These are phyloP conservation scores for Pseudochirops cupreus DNA, from an alignment of 2,797 vertebrate genomes.

Conservation along the genomic window DNA sequence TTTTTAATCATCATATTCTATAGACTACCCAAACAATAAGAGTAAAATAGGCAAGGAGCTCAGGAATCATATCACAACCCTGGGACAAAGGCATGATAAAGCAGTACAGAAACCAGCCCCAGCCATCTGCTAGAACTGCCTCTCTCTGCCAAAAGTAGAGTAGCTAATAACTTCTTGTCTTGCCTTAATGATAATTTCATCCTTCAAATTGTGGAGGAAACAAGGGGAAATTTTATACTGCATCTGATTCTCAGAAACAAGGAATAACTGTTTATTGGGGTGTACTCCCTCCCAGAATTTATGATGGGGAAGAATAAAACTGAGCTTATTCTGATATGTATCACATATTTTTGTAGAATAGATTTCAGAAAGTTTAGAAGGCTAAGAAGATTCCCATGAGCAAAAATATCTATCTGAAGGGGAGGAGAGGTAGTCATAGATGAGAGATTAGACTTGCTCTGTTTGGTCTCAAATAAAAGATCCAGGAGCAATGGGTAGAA, in stretches of 20 bases:
- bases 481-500: neutral
- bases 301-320: neutral
- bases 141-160: neutral
- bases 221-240: neutral
- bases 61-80: neutral
- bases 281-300: neutral
- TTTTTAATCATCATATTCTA: neutral
- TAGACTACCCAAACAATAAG: neutral
- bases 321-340: neutral
- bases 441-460: neutral
- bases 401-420: neutral
- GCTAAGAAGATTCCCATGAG: neutral
- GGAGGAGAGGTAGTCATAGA: neutral
- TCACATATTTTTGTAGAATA: neutral
- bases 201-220: neutral
- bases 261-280: neutral
- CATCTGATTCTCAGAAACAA: neutral
- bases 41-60: neutral
- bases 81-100: neutral
- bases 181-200: slow-evolving; percentile 5
- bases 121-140: neutral
- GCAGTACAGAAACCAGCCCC: neutral
- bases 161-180: neutral
- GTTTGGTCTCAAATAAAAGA: neutral
- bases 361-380: neutral